These are phyloP conservation scores for Carollia perspicillata DNA, from an alignment of 2,113 vertebrate genomes.

Conservation along the genomic window DNA sequence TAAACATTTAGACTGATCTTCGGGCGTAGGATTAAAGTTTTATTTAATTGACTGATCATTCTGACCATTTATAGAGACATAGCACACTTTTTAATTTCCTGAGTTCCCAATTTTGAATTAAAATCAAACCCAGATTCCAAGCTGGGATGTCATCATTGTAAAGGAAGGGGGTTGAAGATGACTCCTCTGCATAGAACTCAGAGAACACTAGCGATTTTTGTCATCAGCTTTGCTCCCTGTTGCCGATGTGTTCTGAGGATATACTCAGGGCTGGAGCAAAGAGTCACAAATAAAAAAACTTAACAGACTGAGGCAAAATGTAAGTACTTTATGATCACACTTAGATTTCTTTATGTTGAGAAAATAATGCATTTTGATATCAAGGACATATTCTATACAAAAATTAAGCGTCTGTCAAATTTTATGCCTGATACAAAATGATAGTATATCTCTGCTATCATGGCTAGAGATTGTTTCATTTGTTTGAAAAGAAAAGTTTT, in stretches of 20 bases:
- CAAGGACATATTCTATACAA: not conserved
- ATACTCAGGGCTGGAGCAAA: not conserved
- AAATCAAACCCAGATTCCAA: not conserved
- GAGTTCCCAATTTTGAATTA: not conserved
- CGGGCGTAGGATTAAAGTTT: not conserved
- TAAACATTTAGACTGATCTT: not conserved
- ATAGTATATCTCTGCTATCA: not conserved
- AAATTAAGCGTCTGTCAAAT: not conserved
- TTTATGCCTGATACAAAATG: not conserved
- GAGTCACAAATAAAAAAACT: not conserved
- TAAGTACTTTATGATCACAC: not conserved
- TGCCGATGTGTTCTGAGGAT: not conserved
- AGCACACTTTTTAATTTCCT: not conserved
- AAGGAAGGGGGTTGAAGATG: not conserved
- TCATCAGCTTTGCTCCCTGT: not conserved
- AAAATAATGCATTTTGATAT: not conserved
- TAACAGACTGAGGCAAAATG: not conserved
- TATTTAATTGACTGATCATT: not conserved
- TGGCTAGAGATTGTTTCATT: not conserved
- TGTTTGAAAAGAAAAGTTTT: not conserved
- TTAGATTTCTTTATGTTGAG: not conserved
- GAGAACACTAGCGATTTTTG: not conserved
- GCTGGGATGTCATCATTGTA: not conserved
- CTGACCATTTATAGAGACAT: not conserved
- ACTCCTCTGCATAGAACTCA: not conserved